Evolutionary conservation across 2,888 invertebrate genomes (phyloP), one percentile per base, ranked within the genome.

Genomic region (Theodoxus fluviatilis): DNA sequence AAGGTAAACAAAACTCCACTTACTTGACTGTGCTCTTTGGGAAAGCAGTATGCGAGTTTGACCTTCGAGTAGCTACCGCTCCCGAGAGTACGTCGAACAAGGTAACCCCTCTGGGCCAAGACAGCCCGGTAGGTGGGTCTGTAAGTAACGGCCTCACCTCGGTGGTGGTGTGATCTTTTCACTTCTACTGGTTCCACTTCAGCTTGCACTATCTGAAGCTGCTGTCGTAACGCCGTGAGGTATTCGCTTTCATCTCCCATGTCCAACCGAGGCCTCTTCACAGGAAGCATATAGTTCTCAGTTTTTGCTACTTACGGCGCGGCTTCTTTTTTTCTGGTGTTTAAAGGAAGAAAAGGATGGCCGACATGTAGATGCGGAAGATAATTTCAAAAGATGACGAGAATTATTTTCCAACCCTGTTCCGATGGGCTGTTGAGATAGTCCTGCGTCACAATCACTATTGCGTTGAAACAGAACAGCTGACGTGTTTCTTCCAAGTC

Each of bases 11-110:
- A n/a, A n/a, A n/a, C n/a, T n/a, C n/a, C n/a, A n/a, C n/a, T n/a
- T n/a, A 15, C 78, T 70, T 67, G 73, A 73, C 63, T 79, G 71
- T 9, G 73, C 64, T 73, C 78, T 77, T 73, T 80, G 74, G 67
- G 75, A 25, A 81, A 70, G 65, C 79, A 78, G 72, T 77, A 82
- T 4, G 95, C 94, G 78, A 94, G 90, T 82, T 94, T 94, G 40
- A 96, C 96, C 76, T 83, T 86, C 6, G 86, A 85, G 71, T 86
- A 86, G 22, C 84, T 84, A 7, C 86, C 86, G 66, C 82, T 82
- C 2, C 87, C 87, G 15, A 87, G 76, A 15, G 80, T 80, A 35
- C 82, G 76, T 67, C 83, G 77, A 0, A 84, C 81, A 22, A 86
- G 75, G 69, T 80, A 82, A 9, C 85, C 85, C 69, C 79, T 79